These are phyloP conservation scores for Aviceda subcristata DNA, from an alignment of 2,113 vertebrate genomes.

Conservation along the genomic window DNA sequence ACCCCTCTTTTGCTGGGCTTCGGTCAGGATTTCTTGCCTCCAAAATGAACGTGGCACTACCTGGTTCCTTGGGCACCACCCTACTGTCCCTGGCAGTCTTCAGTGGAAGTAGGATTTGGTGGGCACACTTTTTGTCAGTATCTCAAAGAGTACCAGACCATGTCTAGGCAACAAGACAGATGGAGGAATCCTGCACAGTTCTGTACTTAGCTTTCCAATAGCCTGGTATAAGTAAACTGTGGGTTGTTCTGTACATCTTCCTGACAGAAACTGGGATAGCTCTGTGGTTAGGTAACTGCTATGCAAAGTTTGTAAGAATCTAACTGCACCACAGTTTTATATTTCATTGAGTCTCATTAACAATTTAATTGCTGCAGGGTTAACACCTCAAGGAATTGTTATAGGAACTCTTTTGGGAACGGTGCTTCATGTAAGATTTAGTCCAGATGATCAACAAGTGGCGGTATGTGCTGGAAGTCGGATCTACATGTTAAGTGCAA, in stretches of 20 bases:
- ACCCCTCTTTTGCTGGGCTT: neutral
- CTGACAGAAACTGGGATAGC: neutral
- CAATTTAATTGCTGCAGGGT: constrained; percentile 66
- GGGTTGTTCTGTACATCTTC: neutral
- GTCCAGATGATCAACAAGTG: constrained; percentile 72
- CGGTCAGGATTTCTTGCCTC: neutral
- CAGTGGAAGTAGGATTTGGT: neutral
- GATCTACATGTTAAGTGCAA: constrained; percentile 72
- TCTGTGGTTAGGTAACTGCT: neutral
- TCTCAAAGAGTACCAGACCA: neutral
- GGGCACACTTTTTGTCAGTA: neutral
- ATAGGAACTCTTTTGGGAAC: constrained; percentile 75
- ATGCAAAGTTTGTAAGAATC: neutral
- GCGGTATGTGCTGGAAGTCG: constrained; percentile 75
- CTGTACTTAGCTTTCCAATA: neutral
- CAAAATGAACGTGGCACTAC: neutral
- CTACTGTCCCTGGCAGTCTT: neutral
- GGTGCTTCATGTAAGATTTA: constrained; percentile 77
- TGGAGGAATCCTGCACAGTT: neutral
- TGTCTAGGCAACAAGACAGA: neutral
- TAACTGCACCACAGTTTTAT: neutral
- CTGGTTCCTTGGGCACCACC: neutral
- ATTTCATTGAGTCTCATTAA: neutral
- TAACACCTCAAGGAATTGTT: constrained; percentile 72
- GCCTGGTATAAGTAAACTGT: neutral